Evolutionary conservation across 2,888 invertebrate genomes (phyloP).

Genomic region (Stegana nigrithorax): DNA sequence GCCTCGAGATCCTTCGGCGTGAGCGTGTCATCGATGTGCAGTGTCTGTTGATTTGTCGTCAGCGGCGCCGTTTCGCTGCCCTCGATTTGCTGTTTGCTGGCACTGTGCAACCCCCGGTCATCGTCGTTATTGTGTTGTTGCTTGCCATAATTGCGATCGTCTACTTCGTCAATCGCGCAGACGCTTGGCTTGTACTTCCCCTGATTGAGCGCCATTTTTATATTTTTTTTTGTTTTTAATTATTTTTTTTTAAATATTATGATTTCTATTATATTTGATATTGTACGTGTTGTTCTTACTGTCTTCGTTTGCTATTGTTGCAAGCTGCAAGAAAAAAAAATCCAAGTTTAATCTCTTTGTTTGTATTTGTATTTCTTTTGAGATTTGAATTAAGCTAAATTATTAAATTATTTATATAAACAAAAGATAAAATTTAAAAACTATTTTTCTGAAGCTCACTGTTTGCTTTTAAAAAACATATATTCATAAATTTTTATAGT

Average conservation of each 20-base stretch:
- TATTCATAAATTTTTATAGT: too few species aligned
- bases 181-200: slow-evolving; percentile 63
- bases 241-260: neutral
- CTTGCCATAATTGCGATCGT: slow-evolving; percentile 55
- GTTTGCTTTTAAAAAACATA: too few species aligned
- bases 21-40: slow-evolving; percentile 56
- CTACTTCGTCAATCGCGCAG: slow-evolving; percentile 62
- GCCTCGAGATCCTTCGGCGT: slow-evolving; percentile 57
- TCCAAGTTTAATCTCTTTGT: too few species aligned
- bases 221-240: neutral
- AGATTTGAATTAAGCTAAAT: too few species aligned
- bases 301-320: too few species aligned
- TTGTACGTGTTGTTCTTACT: too few species aligned
- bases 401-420: too few species aligned
- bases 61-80: slow-evolving; percentile 65
- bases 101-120: slow-evolving; percentile 13
- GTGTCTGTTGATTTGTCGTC: slow-evolving; percentile 63
- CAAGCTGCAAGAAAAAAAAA: too few species aligned
- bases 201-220: slow-evolving; percentile 57
- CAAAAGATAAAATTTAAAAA: too few species aligned
- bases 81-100: slow-evolving; percentile 57
- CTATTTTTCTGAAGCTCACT: too few species aligned
- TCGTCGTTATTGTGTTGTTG: slow-evolving; percentile 50
- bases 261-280: neutral
- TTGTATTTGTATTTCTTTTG: too few species aligned